Percentiles rank a stretch among this genome's conserved stretches.
Conservation (phyloP, 2,888 invertebrate genomes). For the Geophilus truncorum region DNA sequence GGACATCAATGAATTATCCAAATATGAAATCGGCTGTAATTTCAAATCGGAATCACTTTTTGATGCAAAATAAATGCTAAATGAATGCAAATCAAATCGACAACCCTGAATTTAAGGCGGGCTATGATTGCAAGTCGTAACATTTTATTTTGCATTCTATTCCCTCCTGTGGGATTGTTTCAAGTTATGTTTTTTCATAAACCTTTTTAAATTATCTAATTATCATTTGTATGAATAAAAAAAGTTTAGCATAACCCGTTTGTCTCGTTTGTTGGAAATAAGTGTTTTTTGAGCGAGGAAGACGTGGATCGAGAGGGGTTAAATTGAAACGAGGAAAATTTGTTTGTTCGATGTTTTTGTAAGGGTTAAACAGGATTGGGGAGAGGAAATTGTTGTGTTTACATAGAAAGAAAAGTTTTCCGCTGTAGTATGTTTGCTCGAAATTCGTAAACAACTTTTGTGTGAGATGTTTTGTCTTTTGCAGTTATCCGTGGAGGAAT, state of each 20-base stretch:
- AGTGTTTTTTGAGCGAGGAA: not conserved
- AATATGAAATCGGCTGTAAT: too few relatives aligned
- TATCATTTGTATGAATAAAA: not conserved
- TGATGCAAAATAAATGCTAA: too few relatives aligned
- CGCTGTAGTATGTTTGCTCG: constrained; percentile 6
- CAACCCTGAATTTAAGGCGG: too few relatives aligned
- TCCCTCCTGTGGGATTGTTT: not conserved
- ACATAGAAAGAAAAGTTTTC: not conserved
- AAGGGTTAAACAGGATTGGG: not conserved
- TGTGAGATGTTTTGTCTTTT: not conserved
- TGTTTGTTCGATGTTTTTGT: not conserved
- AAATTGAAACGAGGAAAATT: not conserved
- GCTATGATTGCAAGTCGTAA: too few relatives aligned
- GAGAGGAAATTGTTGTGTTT: constrained; percentile 23
- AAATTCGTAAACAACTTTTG: constrained; percentile 2
- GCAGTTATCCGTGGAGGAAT: not conserved
- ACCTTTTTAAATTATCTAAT: not conserved
- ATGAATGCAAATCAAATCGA: too few relatives aligned
- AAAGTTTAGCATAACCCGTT: not conserved
- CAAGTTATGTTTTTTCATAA: not conserved
- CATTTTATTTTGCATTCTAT: too few relatives aligned
- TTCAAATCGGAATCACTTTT: too few relatives aligned
- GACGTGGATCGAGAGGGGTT: not conserved
- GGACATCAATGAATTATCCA: not conserved
- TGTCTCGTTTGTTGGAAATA: not conserved